Conservation (phyloP, 2,888 invertebrate genomes). For the Lepidochrysops patricia region DNA sequence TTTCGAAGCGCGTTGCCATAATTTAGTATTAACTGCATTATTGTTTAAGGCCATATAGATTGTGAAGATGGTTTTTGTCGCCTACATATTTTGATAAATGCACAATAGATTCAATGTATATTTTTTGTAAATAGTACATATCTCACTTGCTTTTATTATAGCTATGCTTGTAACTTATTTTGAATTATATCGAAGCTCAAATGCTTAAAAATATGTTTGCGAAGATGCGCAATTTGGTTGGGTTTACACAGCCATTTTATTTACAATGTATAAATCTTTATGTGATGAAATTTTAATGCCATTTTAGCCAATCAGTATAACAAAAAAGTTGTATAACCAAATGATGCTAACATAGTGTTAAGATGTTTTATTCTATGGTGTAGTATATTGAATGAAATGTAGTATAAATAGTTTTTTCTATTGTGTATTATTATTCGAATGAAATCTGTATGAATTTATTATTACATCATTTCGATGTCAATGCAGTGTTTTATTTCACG, state of each 20-base stretch:
- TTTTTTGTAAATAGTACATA: conserved; percentile 12
- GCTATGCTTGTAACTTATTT: conserved; percentile 5
- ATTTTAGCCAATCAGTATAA: conserved; percentile 61
- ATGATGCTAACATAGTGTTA: conserved; percentile 64
- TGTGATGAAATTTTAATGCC: conserved; percentile 70
- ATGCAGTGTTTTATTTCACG: conserved; percentile 23
- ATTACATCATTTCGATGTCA: conserved; percentile 69
- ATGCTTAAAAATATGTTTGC: neutral
- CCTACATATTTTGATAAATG: conserved; percentile 23
- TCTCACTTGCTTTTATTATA: neutral
- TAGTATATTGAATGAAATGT: conserved; percentile 48
- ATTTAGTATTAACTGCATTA: conserved; percentile 40
- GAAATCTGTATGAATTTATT: conserved; percentile 68
- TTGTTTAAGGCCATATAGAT: conserved; percentile 8
- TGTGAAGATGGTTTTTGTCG: conserved; percentile 8
- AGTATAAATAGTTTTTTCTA: conserved; percentile 62
- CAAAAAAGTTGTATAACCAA: conserved; percentile 67
- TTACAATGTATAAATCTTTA: conserved; percentile 40
- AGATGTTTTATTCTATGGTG: conserved; percentile 62
- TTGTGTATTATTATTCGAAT: conserved; percentile 62
- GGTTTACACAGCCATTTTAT: conserved; percentile 17
- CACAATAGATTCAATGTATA: neutral
- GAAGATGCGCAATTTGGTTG: neutral
- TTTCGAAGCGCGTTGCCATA: conserved; percentile 66
- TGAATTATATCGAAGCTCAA: conserved; percentile 1